A percentile compares a stretch with the other conserved stretches of the same genome.
Evolutionary conservation across 2,797 vertebrate species (phyloP).

Genomic region (Neostethus bicornis): DNA sequence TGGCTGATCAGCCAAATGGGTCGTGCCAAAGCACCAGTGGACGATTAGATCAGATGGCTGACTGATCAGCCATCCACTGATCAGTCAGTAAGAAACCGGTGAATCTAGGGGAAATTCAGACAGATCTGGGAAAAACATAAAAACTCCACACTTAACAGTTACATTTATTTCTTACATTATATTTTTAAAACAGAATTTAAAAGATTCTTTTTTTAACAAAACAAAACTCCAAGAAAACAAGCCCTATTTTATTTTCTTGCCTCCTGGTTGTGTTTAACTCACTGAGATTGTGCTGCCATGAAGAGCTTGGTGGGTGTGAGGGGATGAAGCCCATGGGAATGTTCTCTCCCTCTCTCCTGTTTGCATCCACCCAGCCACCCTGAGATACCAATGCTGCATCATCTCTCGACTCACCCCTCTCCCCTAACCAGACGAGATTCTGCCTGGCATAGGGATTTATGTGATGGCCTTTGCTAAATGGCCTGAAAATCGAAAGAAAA

Average conservation of each 20-base stretch:
- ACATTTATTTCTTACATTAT: no score
- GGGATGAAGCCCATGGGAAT: constrained; percentile 63
- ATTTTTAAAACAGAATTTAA: no score
- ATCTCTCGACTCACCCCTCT: constrained; percentile 10
- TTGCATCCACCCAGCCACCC: constrained; percentile 53
- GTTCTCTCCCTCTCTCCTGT: constrained; percentile 55
- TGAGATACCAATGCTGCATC: constrained; percentile 14
- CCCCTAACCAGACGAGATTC: constrained; percentile 16
- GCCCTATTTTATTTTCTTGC: not conserved
- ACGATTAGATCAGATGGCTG: no score
- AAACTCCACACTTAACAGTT: no score
- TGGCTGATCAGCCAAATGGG: no score
- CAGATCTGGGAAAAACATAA: no score
- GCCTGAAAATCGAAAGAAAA: constrained; percentile 30
- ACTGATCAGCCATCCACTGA: no score
- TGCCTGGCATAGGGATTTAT: constrained; percentile 69
- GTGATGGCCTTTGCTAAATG: constrained; percentile 55
- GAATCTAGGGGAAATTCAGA: no score
- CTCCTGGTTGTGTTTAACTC: constrained; percentile 13
- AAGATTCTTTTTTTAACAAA: not conserved
- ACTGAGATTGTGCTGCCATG: constrained; percentile 57
- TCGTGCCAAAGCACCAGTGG: no score
- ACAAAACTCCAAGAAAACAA: not conserved
- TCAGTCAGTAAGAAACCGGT: no score
- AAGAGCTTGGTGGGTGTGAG: constrained; percentile 23